Base-by-base conservation (phyloP, 2,797 vertebrate species). In the Scomberomorus guttatus region DNA sequence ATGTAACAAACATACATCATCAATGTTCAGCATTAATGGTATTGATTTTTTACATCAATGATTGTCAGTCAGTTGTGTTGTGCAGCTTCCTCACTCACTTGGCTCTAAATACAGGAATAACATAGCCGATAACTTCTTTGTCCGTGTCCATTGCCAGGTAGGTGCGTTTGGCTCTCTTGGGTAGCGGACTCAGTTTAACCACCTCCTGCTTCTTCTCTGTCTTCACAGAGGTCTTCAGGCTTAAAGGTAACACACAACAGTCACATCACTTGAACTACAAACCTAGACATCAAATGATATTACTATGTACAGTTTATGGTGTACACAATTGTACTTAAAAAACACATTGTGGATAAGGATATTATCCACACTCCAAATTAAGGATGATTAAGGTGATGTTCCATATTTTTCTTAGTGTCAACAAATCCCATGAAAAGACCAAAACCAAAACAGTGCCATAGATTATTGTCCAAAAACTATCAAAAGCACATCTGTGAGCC, bases 31-130 rank as follows among this genome's bases (percentile, higher is more conserved):
- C n/a, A 34, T 51, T 11, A 32, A 57, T 22, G 8, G 18, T 24
- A 18, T 52, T 17, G 29, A 46, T 22, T 48, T 17, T 59, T 59
- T 64, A 25, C 12, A 18, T 57, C 34, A n/a, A 25, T 2, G 27
- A 59, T 44, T 11, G n/a, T 44, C 17, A 24, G 5, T 25, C 14
- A 18, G 0, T 11, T 15, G 20, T 52, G 42, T 71, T 60, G 46
- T n/a, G 32, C 17, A 32, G 56, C 0, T 24, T 73, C 18, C 29
- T 44, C 59, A 89, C 83, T 93, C 86, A 99, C 98, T 95, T 93
- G 93, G 97, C 97, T 88, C 97, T 96, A 87, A 98, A 99, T 72
- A 98, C 90, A 18, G 98, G 98, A 63, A 99, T 93, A 51, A 97
- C 95, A 71, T 99, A 99, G 88, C 97, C 96, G 20, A 96, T 85